A percentile compares a stretch with the other conserved stretches of the same genome.
Conservation (phyloP, 2,113 vertebrate genomes). For the Oryzias celebensis region DNA sequence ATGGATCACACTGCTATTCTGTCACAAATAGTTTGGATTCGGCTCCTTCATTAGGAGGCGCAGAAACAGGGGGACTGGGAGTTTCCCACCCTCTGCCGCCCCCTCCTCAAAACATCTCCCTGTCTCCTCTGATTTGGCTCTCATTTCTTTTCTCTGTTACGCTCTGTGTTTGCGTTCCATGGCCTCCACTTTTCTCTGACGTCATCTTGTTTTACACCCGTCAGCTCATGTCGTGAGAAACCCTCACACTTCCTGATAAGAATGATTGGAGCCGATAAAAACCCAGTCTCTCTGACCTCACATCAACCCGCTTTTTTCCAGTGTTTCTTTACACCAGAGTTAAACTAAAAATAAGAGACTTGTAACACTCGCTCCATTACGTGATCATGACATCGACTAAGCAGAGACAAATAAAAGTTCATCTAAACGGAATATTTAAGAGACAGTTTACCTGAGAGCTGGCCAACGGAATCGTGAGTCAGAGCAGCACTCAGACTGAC, state of each 20-base stretch:
- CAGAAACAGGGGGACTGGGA: constrained; percentile 13
- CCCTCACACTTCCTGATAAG: constrained; percentile 53
- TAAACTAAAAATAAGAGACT: constrained; percentile 1
- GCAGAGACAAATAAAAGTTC: too few species aligned
- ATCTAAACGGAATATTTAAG: not conserved
- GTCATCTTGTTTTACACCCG: constrained; percentile 27
- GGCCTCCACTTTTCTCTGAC: constrained; percentile 14
- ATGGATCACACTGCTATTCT: constrained; percentile 42
- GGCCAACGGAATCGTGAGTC: constrained; percentile 16
- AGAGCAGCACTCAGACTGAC: constrained; percentile 52
- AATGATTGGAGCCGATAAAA: constrained; percentile 67
- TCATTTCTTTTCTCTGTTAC: constrained; percentile 2
- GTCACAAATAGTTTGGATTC: constrained; percentile 60
- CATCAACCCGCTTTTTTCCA: constrained; percentile 8
- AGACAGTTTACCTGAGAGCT: constrained; percentile 64
- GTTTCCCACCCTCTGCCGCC: constrained; percentile 33
- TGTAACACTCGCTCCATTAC: not conserved
- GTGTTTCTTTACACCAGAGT: constrained; percentile 2
- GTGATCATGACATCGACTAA: not conserved
- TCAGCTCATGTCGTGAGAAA: constrained; percentile 64
- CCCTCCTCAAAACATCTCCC: constrained; percentile 26
- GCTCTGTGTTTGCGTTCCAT: constrained; percentile 32
- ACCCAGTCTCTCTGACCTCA: constrained; percentile 32
- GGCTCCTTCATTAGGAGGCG: constrained; percentile 33
- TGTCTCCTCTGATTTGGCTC: constrained; percentile 16